Evolutionary conservation across 2,888 invertebrate genomes (phyloP).

Genomic region (Eumerus sabulonum): DNA sequence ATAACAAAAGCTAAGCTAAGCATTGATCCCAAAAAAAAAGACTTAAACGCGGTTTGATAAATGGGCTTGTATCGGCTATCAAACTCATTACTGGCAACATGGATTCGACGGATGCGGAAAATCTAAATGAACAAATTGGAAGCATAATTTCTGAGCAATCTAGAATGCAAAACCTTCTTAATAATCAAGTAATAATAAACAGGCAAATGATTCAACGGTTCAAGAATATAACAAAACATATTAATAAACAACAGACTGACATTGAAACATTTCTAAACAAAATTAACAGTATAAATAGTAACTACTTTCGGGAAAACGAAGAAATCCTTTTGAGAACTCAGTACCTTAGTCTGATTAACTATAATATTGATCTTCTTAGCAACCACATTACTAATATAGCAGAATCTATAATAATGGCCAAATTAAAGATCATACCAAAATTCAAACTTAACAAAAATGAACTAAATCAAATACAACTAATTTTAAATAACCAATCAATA

Average conservation of each 20-base stretch:
- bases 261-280: slow-evolving; percentile 15
- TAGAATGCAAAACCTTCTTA: neutral
- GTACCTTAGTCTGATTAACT: slow-evolving; percentile 7
- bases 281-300: slow-evolving; percentile 1
- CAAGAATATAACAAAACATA: slow-evolving; percentile 12
- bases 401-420: slow-evolving; percentile 18
- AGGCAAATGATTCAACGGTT: too few species aligned
- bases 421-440: slow-evolving; percentile 23
- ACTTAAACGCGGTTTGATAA: neutral
- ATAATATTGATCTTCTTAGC: slow-evolving; percentile 22
- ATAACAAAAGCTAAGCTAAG: neutral
- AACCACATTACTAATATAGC: slow-evolving; percentile 16
- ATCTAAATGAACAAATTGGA: neutral
- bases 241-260: slow-evolving; percentile 20
- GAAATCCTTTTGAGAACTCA: too few species aligned
- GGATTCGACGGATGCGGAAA: slow-evolving; percentile 3
- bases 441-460: slow-evolving; percentile 11
- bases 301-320: too few species aligned
- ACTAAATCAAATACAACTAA: neutral
- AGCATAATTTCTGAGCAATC: neutral
- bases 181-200: too few species aligned
- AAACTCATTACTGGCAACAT: too few species aligned
- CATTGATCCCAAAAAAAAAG: neutral
- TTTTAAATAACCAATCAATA: slow-evolving; percentile 3
- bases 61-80: neutral